Percentiles rank a stretch among this genome's conserved stretches.
phyloP scores from a whole-genome alignment of 1,140 invertebrate genomes.

The Ctenoplectra terminalis region DNA sequence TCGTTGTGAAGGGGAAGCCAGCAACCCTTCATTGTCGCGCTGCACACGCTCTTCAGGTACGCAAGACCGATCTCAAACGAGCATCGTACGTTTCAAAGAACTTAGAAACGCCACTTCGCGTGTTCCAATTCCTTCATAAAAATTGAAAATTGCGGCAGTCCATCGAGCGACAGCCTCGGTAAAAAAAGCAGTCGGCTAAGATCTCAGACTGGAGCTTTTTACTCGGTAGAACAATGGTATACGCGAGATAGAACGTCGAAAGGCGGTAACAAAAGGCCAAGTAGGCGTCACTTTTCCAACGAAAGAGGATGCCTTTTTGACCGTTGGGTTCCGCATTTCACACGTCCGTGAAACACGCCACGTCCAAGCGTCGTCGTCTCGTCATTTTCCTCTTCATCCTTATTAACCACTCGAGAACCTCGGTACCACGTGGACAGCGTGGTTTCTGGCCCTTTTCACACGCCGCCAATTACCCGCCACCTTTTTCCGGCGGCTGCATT shows the following conservation, averaged over 20 bases:
- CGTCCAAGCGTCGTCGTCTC: not conserved
- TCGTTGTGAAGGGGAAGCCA: conserved; percentile 94
- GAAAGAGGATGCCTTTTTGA: not conserved
- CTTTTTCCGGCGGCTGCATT: conserved; percentile 38
- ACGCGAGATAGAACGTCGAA: not conserved
- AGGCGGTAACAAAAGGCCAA: not conserved
- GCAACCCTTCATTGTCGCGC: conserved; percentile 93
- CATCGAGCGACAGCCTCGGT: not conserved
- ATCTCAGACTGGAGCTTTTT: not conserved
- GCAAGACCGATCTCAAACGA: not conserved
- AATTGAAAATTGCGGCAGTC: not conserved
- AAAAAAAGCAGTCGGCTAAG: not conserved
- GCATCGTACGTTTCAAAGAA: not conserved
- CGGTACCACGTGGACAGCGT: conserved; percentile 3
- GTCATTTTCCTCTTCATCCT: conserved; percentile 49
- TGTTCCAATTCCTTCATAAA: not conserved
- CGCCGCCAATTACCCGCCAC: conserved; percentile 25
- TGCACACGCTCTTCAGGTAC: conserved; percentile 88
- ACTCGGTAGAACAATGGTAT: not conserved
- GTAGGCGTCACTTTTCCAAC: not conserved
- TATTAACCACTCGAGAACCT: conserved; percentile 52
- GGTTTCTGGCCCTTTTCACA: conserved; percentile 28
- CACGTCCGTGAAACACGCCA: not conserved
- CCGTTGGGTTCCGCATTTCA: not conserved
- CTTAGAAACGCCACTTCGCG: not conserved